Base-by-base conservation (phyloP, 1,140 invertebrate genomes). In the Bombus ignitus region DNA sequence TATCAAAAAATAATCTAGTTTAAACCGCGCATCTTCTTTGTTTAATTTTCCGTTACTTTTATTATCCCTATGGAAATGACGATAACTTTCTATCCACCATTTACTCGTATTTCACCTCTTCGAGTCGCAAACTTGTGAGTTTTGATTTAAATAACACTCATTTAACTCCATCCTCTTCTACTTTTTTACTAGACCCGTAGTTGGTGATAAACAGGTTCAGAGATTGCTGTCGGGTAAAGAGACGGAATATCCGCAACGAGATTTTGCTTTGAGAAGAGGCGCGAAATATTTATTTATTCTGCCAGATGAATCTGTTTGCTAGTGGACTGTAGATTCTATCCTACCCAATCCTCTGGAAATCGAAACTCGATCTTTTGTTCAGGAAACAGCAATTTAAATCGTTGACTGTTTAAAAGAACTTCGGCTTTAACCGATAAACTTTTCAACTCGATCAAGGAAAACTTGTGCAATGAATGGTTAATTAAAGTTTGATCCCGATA, bases 241-340 rank as follows among this genome's bases (percentile, higher is more conserved):
- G 35, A 12, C 6, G 70, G 18, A 70, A 47, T 39, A 59, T 37
- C n/a, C 15, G 12, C 18, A n/a, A n/a, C n/a, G 15, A 39, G 65
- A 83, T 77, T 78, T 68, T 13, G 12, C 74, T 78, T 76, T 42
- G 73, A 77, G 73, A 77, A 35, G 10, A n/a, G 62, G 44, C 9
- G 57, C 39, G 81, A 53, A 83, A 83, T 83, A 77, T 78, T 83
- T 83, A 53, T 57, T 44, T 74, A 0, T n/a, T 12, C 37, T n/a
- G 15, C 12, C 9, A 3, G 12, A 8, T 15, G 28, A 53, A 25
- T 32, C 12, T 42, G 65, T 12, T 2, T 4, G 12, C 0, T 12
- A 18, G 10, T 66, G 25, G 32, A 79, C 25, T n/a, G 5, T 28
- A 39, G 10, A 66, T 44, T 15, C 22, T 37, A 28, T 10, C 35